Conservation (phyloP, 1,140 invertebrate genomes). For the Drosophila ficusphila region DNA sequence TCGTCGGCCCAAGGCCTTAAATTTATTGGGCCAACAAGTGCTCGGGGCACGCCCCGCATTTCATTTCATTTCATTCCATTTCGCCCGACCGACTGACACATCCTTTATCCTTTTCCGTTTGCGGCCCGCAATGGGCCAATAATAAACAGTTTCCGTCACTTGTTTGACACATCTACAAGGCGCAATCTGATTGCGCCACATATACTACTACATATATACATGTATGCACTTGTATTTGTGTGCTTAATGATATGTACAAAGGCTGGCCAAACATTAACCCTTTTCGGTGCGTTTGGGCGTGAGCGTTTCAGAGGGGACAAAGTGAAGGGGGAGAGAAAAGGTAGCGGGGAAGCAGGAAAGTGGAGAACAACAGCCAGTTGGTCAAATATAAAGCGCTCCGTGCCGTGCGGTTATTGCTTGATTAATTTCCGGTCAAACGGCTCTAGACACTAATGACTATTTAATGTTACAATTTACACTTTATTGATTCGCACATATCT, state of each 20-base stretch:
- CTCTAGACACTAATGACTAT: constrained; percentile 79
- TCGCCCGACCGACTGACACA: constrained; percentile 41
- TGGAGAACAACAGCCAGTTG: constrained; percentile 45
- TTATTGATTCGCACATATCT: constrained; percentile 68
- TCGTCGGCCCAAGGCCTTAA: constrained; percentile 3
- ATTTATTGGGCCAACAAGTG: constrained; percentile 18
- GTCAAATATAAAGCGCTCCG: constrained; percentile 71
- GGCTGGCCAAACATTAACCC: constrained; percentile 68
- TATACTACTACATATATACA: too few species aligned
- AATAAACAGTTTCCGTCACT: constrained; percentile 81
- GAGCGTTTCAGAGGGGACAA: too few species aligned
- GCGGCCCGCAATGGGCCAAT: constrained; percentile 61
- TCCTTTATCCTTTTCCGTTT: constrained; percentile 76
- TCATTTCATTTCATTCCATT: neutral
- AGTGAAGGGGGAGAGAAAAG: too few species aligned
- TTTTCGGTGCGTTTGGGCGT: constrained; percentile 31
- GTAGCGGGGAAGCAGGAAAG: too few species aligned
- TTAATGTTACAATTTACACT: constrained; percentile 82
- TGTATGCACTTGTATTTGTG: constrained; percentile 26
- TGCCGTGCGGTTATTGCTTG: constrained; percentile 76
- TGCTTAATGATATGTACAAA: constrained; percentile 78
- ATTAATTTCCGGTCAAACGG: constrained; percentile 81
- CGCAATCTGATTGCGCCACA: constrained; percentile 48
- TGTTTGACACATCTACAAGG: constrained; percentile 75
- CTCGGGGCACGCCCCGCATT: neutral